These are phyloP conservation scores for Leptopilina boulardi DNA, from an alignment of 1,140 invertebrate species.

Conservation along the genomic window DNA sequence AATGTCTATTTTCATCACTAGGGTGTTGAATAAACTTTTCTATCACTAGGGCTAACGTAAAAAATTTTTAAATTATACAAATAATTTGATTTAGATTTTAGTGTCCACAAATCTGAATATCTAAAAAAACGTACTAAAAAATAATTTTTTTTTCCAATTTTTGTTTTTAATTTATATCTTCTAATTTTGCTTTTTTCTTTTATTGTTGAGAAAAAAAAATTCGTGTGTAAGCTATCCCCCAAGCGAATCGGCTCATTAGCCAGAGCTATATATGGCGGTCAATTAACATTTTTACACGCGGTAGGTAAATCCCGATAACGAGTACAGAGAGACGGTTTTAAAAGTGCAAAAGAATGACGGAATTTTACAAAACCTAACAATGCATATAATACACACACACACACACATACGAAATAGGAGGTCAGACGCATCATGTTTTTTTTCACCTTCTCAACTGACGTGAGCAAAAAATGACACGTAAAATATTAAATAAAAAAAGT, in stretches of 20 bases:
- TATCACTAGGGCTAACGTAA: no score
- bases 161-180: not conserved
- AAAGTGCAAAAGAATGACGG: not conserved
- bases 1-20: no score
- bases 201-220: not conserved
- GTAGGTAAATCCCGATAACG: constrained; percentile 53
- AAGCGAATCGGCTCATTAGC: constrained; percentile 55
- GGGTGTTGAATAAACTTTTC: no score
- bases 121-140: no score
- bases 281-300: constrained; percentile 54
- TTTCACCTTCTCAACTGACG: not conserved
- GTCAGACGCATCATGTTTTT: not conserved
- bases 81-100: no score
- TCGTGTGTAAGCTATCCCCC: constrained; percentile 38
- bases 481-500: constrained; percentile 2
- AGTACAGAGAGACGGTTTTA: constrained; percentile 36
- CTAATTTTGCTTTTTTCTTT: not conserved
- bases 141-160: not conserved
- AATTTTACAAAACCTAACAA: not conserved
- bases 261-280: constrained; percentile 47
- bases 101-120: no score
- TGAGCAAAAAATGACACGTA: not conserved
- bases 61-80: no score
- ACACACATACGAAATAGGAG: not conserved
- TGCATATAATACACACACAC: no score